phyloP scores from a whole-genome alignment of 2,888 invertebrate species.

The Dromius quadrimaculatus region DNA sequence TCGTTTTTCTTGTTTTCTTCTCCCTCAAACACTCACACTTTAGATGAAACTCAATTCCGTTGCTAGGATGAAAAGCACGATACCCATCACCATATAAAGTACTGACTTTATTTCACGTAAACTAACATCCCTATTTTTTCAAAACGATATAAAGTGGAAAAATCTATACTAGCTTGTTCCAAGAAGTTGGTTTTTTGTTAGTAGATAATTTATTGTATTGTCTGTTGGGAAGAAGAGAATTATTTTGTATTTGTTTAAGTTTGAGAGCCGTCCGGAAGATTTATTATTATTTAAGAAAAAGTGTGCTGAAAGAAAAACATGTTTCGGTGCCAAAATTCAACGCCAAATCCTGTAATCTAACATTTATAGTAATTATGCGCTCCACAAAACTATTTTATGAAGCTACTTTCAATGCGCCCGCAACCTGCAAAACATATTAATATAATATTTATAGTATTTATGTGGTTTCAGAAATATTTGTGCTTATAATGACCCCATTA shows the following conservation, averaged over 20 bases:
- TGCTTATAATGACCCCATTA: no score
- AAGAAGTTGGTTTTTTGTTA: background rate
- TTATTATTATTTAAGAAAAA: conserved; percentile 34
- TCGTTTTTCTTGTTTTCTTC: conserved; percentile 44
- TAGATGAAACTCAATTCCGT: conserved; percentile 28
- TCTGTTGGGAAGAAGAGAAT: conserved; percentile 29
- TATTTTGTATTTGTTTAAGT: conserved; percentile 45
- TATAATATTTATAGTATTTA: no score
- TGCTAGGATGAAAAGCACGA: conserved; percentile 35
- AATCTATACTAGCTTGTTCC: no score
- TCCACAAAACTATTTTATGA: no score
- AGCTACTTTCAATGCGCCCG: no score
- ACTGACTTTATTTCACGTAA: no score
- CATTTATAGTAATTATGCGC: no score
- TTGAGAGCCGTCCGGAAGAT: conserved; percentile 3
- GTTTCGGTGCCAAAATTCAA: conserved; percentile 6
- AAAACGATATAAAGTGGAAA: no score
- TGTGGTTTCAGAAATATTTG: no score
- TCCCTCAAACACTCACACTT: background rate
- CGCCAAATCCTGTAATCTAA: background rate
- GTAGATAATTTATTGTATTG: conserved; percentile 40
- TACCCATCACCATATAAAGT: no score
- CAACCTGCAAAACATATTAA: no score
- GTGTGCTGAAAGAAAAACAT: conserved; percentile 32
- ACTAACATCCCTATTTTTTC: no score